Percentiles rank a stretch among this genome's conserved stretches.
These are phyloP conservation scores for Himalopsyche tibetana DNA, from an alignment of 2,888 invertebrate genomes.

Conservation along the genomic window DNA sequence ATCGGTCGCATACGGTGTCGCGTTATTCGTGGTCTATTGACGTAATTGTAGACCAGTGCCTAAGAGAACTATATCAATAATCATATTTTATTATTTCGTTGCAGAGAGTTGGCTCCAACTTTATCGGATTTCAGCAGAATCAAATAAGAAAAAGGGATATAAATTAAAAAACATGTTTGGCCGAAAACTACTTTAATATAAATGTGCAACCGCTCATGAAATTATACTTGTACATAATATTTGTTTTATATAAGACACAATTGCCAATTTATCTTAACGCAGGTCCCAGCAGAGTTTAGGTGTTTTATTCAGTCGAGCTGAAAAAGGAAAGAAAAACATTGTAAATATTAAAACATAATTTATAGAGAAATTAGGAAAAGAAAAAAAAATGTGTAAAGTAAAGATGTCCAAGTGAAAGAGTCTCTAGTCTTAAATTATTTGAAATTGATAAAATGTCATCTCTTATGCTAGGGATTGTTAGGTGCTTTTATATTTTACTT, in stretches of 20 bases:
- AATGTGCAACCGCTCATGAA: constrained; percentile 50
- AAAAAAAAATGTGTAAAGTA: not conserved
- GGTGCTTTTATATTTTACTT: constrained; percentile 22
- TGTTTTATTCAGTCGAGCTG: constrained; percentile 77
- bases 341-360: constrained; percentile 40
- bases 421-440: constrained; percentile 21
- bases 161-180: constrained; percentile 61
- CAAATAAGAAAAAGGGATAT: constrained; percentile 67
- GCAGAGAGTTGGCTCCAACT: constrained; percentile 72
- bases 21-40: too few species aligned
- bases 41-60: not conserved
- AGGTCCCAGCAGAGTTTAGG: constrained; percentile 53
- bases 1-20: too few species aligned
- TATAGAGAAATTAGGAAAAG: not conserved
- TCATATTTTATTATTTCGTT: constrained; percentile 65
- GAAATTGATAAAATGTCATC: constrained; percentile 21
- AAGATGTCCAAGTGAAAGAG: not conserved
- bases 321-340: constrained; percentile 71
- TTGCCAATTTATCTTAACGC: constrained; percentile 61
- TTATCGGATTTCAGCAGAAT: constrained; percentile 68
- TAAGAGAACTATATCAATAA: not conserved
- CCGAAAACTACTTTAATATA: constrained; percentile 64
- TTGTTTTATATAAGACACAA: constrained; percentile 56
- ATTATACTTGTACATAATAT: constrained; percentile 52
- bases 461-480: constrained; percentile 13